A percentile compares a stretch with the other conserved stretches of the same genome.
These are phyloP conservation scores for Aurelia sp. DNA, from an alignment of 30 jellyfish, hydroid and myxozoan genomes.

Conservation along the genomic window DNA sequence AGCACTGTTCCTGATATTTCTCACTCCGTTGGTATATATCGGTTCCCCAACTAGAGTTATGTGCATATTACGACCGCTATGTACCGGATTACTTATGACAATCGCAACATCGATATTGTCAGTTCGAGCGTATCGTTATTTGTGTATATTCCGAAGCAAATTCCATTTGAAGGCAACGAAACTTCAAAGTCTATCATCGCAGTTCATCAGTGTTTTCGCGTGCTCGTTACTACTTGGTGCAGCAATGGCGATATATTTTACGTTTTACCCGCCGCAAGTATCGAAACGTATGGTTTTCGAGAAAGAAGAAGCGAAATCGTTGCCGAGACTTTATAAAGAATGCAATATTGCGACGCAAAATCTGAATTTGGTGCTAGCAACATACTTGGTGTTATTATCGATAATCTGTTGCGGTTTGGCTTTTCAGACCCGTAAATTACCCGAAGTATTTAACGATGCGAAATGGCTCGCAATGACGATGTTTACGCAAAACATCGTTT, in stretches of 20 bases:
- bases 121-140: constrained; percentile 79
- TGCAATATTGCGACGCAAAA: constrained; percentile 47
- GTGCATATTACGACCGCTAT: constrained; percentile 71
- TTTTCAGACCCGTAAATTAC: constrained; percentile 83
- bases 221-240: constrained; percentile 50
- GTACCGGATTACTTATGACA: constrained; percentile 67
- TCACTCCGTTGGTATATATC: constrained; percentile 68
- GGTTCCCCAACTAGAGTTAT: constrained; percentile 32
- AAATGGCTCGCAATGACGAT: constrained; percentile 81
- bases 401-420: constrained; percentile 88
- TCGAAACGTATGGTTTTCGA: constrained; percentile 49
- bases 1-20: constrained; percentile 50
- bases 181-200: constrained; percentile 64
- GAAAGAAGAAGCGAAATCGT: not conserved
- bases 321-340: constrained; percentile 50
- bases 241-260: constrained; percentile 41
- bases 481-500: constrained; percentile 68
- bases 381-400: constrained; percentile 59
- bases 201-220: constrained; percentile 47
- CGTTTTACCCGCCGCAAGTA: constrained; percentile 39
- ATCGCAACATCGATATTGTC: constrained; percentile 68
- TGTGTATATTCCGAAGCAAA: constrained; percentile 68
- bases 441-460: constrained; percentile 89
- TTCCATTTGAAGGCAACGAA: constrained; percentile 63
- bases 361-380: constrained; percentile 24